Conservation (phyloP, 1,140 invertebrate species). For the Calephelis virginiensis region DNA sequence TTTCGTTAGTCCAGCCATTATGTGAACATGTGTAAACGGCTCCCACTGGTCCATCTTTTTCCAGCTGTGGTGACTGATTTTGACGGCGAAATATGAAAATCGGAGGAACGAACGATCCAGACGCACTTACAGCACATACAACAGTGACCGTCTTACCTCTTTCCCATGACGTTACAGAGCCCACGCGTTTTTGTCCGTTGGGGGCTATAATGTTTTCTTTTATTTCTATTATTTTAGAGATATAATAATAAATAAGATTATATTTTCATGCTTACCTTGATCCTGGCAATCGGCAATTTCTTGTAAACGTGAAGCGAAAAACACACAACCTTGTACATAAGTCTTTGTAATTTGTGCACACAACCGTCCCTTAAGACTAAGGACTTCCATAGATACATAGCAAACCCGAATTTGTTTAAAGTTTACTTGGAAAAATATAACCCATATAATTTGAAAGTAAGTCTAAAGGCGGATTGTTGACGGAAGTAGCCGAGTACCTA, state of each 20-base stretch:
- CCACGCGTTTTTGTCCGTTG: conserved; percentile 22
- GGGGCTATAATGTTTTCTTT: too few species aligned
- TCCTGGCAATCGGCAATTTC: conserved; percentile 11
- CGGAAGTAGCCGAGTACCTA: conserved; percentile 8
- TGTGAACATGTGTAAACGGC: too few species aligned
- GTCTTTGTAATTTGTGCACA: too few species aligned
- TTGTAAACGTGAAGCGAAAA: conserved; percentile 17
- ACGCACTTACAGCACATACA: conserved; percentile 29
- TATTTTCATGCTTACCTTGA: conserved; percentile 17
- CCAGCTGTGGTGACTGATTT: too few species aligned
- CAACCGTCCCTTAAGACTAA: conserved; percentile 17
- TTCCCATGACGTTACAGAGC: conserved; percentile 25
- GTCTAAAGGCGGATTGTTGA: too few species aligned
- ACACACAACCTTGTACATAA: conserved; percentile 21
- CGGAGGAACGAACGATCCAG: conserved; percentile 9
- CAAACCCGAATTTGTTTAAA: not conserved
- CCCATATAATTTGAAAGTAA: too few species aligned
- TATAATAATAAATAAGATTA: conserved; percentile 1
- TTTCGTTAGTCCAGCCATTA: too few species aligned
- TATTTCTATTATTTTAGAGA: not conserved
- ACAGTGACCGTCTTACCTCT: conserved; percentile 28
- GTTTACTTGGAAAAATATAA: too few species aligned
- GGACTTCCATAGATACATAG: not conserved
- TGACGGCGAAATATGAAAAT: too few species aligned
- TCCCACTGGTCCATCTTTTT: too few species aligned